phyloP scores from a whole-genome alignment of 1,140 invertebrate species.

The Drosophila grimshawi region DNA sequence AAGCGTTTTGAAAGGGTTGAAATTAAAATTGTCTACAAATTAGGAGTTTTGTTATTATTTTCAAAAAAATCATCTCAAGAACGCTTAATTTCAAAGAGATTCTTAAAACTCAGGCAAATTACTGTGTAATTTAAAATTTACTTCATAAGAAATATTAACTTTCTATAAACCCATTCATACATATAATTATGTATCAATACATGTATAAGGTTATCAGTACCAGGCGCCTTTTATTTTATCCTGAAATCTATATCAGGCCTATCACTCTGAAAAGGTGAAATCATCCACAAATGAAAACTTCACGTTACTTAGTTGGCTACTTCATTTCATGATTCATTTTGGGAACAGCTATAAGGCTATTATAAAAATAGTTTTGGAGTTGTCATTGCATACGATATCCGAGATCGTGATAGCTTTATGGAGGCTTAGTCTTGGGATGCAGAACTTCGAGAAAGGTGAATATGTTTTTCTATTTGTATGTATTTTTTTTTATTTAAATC shows the following conservation, averaged over 20 bases:
- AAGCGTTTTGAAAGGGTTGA: too few relatives aligned
- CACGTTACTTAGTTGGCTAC: conserved; percentile 22
- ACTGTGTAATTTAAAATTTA: too few relatives aligned
- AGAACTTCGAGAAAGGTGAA: conserved; percentile 20
- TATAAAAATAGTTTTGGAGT: conserved; percentile 27
- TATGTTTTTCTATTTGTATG: neutral
- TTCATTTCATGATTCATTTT: neutral
- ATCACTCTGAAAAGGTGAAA: neutral
- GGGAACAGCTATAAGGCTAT: conserved; percentile 33
- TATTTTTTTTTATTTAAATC: neutral
- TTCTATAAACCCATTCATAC: neutral
- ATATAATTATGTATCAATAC: neutral
- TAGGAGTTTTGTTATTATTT: too few relatives aligned
- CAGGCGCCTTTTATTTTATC: neutral
- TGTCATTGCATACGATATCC: conserved; percentile 56
- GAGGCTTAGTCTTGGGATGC: conserved; percentile 27
- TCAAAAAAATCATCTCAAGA: too few relatives aligned
- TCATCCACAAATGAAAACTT: neutral
- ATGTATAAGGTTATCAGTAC: too few relatives aligned
- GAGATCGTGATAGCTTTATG: conserved; percentile 31
- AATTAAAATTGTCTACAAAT: too few relatives aligned
- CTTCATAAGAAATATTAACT: too few relatives aligned
- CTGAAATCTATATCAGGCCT: neutral
- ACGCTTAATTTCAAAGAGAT: too few relatives aligned
- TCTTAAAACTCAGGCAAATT: too few relatives aligned